Evolutionary conservation across 1,140 invertebrate genomes (phyloP).

Genomic region (Hycleus cichorii): DNA sequence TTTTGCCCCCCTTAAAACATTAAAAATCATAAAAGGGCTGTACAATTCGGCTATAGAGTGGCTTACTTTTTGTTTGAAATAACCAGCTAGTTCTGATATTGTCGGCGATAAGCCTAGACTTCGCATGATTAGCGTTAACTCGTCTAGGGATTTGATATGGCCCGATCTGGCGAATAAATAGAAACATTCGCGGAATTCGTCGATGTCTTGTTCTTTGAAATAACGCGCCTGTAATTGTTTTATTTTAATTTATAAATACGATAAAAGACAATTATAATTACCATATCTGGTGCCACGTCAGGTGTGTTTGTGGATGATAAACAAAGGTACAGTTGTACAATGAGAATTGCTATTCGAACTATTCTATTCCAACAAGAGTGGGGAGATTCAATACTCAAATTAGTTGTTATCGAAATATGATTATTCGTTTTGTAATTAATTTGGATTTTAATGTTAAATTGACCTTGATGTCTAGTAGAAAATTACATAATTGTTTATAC

Average conservation of each 20-base stretch:
- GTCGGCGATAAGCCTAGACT: slow-evolving; percentile 90
- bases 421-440: no score
- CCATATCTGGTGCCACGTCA: slow-evolving; percentile 1
- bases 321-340: slow-evolving; percentile 10
- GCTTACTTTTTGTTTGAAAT: slow-evolving; percentile 57
- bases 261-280: no score
- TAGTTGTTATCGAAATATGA: no score
- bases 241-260: slow-evolving; percentile 1
- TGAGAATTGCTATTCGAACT: neutral
- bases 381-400: no score
- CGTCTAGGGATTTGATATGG: slow-evolving; percentile 79
- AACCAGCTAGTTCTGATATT: slow-evolving; percentile 76
- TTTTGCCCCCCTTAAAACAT: slow-evolving; percentile 65
- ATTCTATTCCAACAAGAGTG: no score
- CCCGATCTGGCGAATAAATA: slow-evolving; percentile 84
- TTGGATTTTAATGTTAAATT: no score
- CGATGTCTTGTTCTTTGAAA: slow-evolving; percentile 77
- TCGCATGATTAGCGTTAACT: slow-evolving; percentile 88
- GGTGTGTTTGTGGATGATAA: slow-evolving; percentile 4
- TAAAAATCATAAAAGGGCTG: neutral
- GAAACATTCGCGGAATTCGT: slow-evolving; percentile 91
- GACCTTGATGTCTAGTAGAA: neutral
- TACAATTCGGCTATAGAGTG: neutral
- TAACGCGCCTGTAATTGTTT: slow-evolving; percentile 60
- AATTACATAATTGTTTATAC: neutral